phyloP scores from a whole-genome alignment of 2,888 invertebrate species.

The Dione juno region DNA sequence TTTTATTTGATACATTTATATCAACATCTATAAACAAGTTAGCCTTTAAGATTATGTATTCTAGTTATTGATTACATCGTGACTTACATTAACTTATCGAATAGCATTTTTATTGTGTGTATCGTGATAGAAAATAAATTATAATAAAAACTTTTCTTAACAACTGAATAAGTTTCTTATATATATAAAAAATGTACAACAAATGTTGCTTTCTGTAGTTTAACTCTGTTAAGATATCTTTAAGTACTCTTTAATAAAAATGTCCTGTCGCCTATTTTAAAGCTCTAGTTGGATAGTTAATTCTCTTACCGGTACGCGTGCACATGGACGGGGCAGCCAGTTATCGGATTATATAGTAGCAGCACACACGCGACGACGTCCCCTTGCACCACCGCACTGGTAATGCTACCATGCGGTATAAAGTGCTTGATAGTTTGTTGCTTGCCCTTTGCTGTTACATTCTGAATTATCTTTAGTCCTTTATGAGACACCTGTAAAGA shows the following conservation, averaged over 20 bases:
- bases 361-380: constrained; percentile 97
- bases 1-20: constrained; percentile 32
- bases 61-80: neutral
- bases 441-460: constrained; percentile 79
- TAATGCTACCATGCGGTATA: constrained; percentile 96
- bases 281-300: neutral
- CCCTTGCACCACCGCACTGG: constrained; percentile 94
- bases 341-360: constrained; percentile 96
- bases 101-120: neutral
- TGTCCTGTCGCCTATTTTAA: neutral
- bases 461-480: constrained; percentile 97
- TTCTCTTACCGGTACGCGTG: constrained; percentile 90
- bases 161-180: too few species aligned
- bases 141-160: neutral
- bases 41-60: constrained; percentile 5
- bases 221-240: too few species aligned
- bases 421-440: constrained; percentile 94
- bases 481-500: constrained; percentile 91
- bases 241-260: too few species aligned
- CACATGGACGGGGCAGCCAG: constrained; percentile 96
- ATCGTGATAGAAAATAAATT: neutral
- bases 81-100: neutral
- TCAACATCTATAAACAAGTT: constrained; percentile 5
- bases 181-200: too few species aligned
- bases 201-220: too few species aligned